phyloP scores from a whole-genome alignment of 2,888 invertebrate genomes.

The Eupithecia insigniata region DNA sequence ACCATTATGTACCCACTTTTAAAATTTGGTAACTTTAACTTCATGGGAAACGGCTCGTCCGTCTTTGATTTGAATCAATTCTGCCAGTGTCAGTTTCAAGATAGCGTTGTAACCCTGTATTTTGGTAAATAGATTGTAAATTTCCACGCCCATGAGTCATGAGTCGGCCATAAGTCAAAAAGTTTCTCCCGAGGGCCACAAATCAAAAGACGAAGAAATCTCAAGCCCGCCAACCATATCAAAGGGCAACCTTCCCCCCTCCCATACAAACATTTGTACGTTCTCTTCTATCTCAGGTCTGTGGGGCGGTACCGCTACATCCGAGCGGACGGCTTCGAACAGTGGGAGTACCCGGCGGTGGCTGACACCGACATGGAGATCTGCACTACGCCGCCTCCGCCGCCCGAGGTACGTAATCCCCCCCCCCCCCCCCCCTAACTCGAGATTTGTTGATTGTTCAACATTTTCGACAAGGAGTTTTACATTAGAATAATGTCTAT shows the following conservation, averaged over 20 bases:
- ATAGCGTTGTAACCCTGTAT: too few species aligned
- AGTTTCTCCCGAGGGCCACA: neutral
- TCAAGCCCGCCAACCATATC: neutral
- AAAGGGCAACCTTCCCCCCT: conserved; percentile 1
- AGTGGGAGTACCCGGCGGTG: conserved; percentile 85
- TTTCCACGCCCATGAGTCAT: neutral
- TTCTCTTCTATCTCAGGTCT: conserved; percentile 72
- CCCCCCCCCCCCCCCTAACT: too few species aligned
- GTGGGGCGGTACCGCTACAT: conserved; percentile 86
- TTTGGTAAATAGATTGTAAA: too few species aligned
- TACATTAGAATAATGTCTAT: too few species aligned
- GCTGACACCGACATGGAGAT: conserved; percentile 81
- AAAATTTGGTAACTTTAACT: too few species aligned
- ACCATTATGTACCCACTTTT: too few species aligned
- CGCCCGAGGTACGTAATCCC: conserved; percentile 47
- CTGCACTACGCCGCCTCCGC: conserved; percentile 76
- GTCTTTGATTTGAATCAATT: too few species aligned
- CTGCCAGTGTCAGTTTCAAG: too few species aligned
- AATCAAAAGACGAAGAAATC: conserved; percentile 1
- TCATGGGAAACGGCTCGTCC: too few species aligned
- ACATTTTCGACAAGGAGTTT: too few species aligned
- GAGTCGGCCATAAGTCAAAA: neutral
- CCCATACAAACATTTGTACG: conserved; percentile 51
- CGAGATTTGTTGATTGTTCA: too few species aligned
- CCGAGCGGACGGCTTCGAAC: conserved; percentile 83